phyloP scores from a whole-genome alignment of 1,140 invertebrate genomes.

The Calycopis cecrops region DNA sequence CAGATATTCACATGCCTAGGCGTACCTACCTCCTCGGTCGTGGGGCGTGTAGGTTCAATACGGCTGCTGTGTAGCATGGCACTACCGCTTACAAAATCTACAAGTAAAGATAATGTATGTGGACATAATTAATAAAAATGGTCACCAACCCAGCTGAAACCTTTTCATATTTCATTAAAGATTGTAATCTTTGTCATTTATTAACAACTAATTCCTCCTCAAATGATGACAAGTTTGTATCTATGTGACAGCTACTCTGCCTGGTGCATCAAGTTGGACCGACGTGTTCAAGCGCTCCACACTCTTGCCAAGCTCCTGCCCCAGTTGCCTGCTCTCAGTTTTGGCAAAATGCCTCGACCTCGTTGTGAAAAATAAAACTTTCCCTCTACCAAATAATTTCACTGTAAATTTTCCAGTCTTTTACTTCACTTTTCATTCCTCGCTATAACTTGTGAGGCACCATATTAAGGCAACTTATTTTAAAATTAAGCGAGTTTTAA shows the following conservation, averaged over 20 bases:
- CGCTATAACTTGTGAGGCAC: neutral
- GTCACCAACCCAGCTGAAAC: neutral
- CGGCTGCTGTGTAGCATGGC: too few species aligned
- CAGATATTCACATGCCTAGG: too few species aligned
- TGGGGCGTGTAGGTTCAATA: too few species aligned
- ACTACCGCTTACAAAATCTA: too few species aligned
- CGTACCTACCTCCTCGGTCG: too few species aligned
- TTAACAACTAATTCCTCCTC: too few species aligned
- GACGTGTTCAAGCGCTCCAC: constrained; percentile 4
- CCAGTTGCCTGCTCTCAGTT: constrained; percentile 4
- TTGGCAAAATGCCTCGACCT: constrained; percentile 5
- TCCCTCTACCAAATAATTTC: constrained; percentile 2
- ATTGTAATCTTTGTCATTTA: neutral
- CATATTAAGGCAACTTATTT: too few species aligned
- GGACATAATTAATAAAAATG: too few species aligned
- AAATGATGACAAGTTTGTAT: neutral
- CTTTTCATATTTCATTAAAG: neutral
- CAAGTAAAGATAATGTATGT: too few species aligned
- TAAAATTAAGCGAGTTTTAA: too few species aligned
- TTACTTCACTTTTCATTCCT: neutral
- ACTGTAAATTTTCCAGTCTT: neutral
- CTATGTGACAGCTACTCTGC: neutral
- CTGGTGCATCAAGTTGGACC: neutral
- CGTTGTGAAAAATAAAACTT: neutral
- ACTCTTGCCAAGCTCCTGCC: constrained; percentile 1